Evolutionary conservation across 2,113 vertebrate species (phyloP).

Genomic region (Scophthalmus maximus): DNA sequence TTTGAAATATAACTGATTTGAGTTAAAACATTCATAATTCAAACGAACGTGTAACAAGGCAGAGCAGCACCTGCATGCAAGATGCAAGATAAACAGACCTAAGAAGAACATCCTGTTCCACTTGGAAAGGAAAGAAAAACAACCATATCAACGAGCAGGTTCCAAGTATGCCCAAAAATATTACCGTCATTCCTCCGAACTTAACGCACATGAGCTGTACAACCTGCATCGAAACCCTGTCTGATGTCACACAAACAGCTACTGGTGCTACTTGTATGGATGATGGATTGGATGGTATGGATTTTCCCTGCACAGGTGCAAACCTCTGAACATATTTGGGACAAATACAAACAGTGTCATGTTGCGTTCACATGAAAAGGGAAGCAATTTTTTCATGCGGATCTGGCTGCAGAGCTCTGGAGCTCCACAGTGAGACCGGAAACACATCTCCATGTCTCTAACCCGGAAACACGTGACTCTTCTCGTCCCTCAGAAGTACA

Average conservation of each 20-base stretch:
- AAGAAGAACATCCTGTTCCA: constrained; percentile 5
- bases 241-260: background rate
- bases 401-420: no score
- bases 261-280: background rate
- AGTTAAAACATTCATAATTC: background rate
- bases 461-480: no score
- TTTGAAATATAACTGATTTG: background rate
- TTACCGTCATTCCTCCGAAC: no score
- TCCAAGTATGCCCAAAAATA: background rate
- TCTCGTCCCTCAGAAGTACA: no score
- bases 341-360: no score
- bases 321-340: no score
- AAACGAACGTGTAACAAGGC: constrained; percentile 23
- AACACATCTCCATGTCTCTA: no score
- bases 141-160: background rate
- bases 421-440: no score
- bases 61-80: constrained; percentile 59
- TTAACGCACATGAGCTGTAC: no score
- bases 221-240: background rate
- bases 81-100: constrained; percentile 32
- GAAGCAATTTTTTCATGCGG: no score
- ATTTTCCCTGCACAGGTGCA: background rate
- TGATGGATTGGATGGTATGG: no score
- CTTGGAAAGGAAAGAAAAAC: constrained; percentile 2
- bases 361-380: no score